phyloP scores from a whole-genome alignment of 1,140 invertebrate genomes.

The Zaprionus taronus region DNA sequence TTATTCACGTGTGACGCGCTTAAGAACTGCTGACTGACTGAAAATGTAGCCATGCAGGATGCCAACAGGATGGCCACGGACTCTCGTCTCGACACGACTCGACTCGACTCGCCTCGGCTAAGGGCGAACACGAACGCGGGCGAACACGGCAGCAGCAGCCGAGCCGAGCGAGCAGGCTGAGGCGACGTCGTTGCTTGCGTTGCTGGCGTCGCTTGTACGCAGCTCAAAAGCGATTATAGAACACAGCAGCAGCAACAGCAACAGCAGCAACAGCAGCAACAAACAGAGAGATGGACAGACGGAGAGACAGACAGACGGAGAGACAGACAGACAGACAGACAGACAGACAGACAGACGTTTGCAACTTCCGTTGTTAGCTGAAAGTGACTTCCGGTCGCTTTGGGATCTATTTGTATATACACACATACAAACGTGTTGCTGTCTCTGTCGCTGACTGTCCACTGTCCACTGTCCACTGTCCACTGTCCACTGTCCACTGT shows the following conservation, averaged over 20 bases:
- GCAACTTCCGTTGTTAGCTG: conserved; percentile 74
- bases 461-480: too few relatives aligned
- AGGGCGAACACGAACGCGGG: conserved; percentile 25
- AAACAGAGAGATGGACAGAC: conserved; percentile 13
- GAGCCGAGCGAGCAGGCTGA: conserved; percentile 13
- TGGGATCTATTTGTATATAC: conserved; percentile 48
- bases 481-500: too few relatives aligned
- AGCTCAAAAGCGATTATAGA: conserved; percentile 47
- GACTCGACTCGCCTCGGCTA: conserved; percentile 37
- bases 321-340: conserved; percentile 33
- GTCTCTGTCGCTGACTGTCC: not conserved
- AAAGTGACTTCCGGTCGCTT: conserved; percentile 71
- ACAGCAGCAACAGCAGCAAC: conserved; percentile 23
- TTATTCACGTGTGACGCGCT: conserved; percentile 53
- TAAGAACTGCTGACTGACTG: conserved; percentile 55
- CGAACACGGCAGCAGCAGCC: conserved; percentile 29
- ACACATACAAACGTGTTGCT: not conserved
- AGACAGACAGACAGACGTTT: conserved; percentile 60
- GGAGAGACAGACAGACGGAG: conserved; percentile 36
- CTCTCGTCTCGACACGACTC: not conserved
- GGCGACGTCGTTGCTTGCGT: conserved; percentile 3
- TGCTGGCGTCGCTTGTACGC: conserved; percentile 32
- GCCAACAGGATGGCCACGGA: conserved; percentile 10
- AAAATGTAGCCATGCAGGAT: conserved; percentile 44
- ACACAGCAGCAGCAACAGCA: conserved; percentile 16